phyloP scores from a whole-genome alignment of 2,888 invertebrate genomes.

The Stratiomys singularior region DNA sequence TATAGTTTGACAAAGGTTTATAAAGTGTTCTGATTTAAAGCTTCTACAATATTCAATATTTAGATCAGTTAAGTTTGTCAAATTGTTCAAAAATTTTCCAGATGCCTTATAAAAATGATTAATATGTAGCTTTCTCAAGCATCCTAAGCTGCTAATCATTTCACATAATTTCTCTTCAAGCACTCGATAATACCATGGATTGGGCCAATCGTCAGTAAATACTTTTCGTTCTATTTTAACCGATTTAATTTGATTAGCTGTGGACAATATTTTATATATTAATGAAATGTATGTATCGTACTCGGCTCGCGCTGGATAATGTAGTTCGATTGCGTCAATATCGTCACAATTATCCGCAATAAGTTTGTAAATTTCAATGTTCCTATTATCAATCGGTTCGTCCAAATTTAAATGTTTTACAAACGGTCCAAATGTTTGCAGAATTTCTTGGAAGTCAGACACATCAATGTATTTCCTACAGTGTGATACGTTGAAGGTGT shows the following conservation, averaged over 20 bases:
- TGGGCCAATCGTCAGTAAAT: constrained; percentile 33
- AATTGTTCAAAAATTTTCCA: constrained; percentile 17
- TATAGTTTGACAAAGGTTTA: background rate
- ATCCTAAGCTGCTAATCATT: constrained; percentile 16
- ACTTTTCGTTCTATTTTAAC: constrained; percentile 13
- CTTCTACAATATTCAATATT: constrained; percentile 29
- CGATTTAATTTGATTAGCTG: background rate
- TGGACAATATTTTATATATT: constrained; percentile 12
- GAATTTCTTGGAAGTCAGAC: background rate
- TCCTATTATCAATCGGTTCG: background rate
- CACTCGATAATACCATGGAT: constrained; percentile 35
- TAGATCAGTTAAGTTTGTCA: constrained; percentile 10
- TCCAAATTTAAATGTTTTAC: constrained; percentile 5
- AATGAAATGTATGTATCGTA: constrained; percentile 10
- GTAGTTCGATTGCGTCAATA: constrained; percentile 18
- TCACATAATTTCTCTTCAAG: constrained; percentile 30
- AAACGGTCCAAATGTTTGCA: constrained; percentile 1
- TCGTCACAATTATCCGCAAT: constrained; percentile 25
- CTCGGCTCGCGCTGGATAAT: constrained; percentile 18
- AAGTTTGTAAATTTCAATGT: background rate
- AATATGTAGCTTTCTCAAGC: constrained; percentile 8
- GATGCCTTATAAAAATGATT: constrained; percentile 33
- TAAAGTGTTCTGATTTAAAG: constrained; percentile 19
- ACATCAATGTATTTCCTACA: background rate
- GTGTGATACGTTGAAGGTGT: constrained; percentile 9